Conservation (phyloP, 2,113 vertebrate genomes). For the Aptenodytes patagonicus region DNA sequence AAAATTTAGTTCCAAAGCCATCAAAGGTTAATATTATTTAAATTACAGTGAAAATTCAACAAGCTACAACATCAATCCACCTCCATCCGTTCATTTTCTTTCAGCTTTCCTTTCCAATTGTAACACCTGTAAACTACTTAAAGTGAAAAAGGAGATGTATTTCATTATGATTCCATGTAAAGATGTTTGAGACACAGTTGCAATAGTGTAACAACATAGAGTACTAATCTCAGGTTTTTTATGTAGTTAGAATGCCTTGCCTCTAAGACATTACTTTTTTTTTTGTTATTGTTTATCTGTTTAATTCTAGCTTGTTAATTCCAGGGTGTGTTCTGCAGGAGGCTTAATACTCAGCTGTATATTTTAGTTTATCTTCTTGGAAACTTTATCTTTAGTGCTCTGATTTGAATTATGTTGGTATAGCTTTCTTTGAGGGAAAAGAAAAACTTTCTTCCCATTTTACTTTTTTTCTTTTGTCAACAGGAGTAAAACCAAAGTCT, state of each 20-base stretch:
- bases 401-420: background rate
- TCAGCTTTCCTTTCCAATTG: background rate
- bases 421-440: background rate
- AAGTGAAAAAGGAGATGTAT: background rate
- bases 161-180: background rate
- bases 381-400: background rate
- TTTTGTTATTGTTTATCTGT: background rate
- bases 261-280: background rate
- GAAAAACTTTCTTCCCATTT: background rate
- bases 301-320: background rate
- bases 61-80: background rate
- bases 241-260: background rate
- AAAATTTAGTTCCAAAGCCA: background rate
- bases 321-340: background rate
- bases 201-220: background rate
- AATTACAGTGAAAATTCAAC: background rate
- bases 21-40: background rate
- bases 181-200: background rate
- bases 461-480: background rate
- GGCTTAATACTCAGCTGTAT: background rate
- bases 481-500: constrained; percentile 86
- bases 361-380: background rate
- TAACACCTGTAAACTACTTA: background rate
- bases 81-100: background rate
- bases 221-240: background rate